These are phyloP conservation scores for fruit fly (Drosophila melanogaster) DNA, from an alignment of 1,140 invertebrate species.

Conservation along the genomic window Release_6_plus_ISO1_MT NC_004354.4:12651001-12651500, in stretches of 20 bases:
- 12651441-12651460: background rate
- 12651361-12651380: conserved; percentile 92
- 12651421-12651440: background rate
- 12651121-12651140: conserved; percentile 97
- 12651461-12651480: conserved; percentile 86
- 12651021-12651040: conserved; percentile 43
- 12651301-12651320: conserved; percentile 89
- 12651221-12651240: conserved; percentile 89
- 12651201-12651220: conserved; percentile 97
- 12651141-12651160: conserved; percentile 98
- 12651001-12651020: conserved; percentile 46
- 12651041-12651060: conserved; percentile 9
- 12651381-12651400: conserved; percentile 95
- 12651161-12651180: conserved; percentile 98
- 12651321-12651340: conserved; percentile 98
- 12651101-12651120: conserved; percentile 94
- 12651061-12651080: conserved; percentile 10
- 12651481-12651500: conserved; percentile 97
- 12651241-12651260: background rate
- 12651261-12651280: background rate
- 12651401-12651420: conserved; percentile 94
- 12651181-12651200: conserved; percentile 98
- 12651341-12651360: conserved; percentile 95
- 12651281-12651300: conserved; percentile 57
- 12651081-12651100: conserved; percentile 36